Conservation (phyloP, 2,113 vertebrate genomes). For the Phylloscopus trochiloides region DNA sequence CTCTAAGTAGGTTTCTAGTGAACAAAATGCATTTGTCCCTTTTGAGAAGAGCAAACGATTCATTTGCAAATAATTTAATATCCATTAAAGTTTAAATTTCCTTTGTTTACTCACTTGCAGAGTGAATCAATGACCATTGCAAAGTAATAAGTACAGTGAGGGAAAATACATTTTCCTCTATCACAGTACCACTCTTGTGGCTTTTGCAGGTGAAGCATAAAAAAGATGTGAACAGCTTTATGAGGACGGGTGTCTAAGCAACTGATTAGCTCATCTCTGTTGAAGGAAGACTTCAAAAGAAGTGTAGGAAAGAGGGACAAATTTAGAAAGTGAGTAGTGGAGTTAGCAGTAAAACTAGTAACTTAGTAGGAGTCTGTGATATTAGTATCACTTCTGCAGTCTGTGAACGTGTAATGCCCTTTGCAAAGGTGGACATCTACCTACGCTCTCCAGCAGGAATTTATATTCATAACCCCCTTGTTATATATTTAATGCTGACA, state of each 20-base stretch:
- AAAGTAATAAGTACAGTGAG: conserved; percentile 55
- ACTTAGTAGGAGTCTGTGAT: conserved; percentile 36
- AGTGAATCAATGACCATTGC: conserved; percentile 62
- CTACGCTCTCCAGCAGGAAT: conserved; percentile 4
- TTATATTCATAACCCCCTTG: conserved; percentile 1
- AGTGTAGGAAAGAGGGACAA: conserved; percentile 42
- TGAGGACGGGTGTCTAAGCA: conserved; percentile 65
- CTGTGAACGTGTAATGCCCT: not conserved
- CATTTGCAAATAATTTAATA: conserved; percentile 72
- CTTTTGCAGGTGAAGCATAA: conserved; percentile 56
- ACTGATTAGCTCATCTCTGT: conserved; percentile 65
- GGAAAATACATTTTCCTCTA: conserved; percentile 40
- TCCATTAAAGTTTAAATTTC: conserved; percentile 70
- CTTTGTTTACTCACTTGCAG: conserved; percentile 58
- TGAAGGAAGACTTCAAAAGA: conserved; percentile 32
- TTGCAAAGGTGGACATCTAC: conserved; percentile 47
- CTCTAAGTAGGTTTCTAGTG: conserved; percentile 50
- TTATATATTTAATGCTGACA: conserved; percentile 37
- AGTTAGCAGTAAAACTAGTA: conserved; percentile 30
- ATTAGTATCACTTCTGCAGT: conserved; percentile 60
- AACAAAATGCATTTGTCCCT: conserved; percentile 31
- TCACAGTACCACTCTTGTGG: conserved; percentile 7
- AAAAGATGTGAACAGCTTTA: conserved; percentile 54
- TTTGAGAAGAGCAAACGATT: conserved; percentile 61
- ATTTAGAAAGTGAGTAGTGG: conserved; percentile 42